Percentiles rank a stretch among this genome's conserved stretches.
phyloP scores from a whole-genome alignment of 2,797 vertebrate species.

The Halcyon smyrnensis region DNA sequence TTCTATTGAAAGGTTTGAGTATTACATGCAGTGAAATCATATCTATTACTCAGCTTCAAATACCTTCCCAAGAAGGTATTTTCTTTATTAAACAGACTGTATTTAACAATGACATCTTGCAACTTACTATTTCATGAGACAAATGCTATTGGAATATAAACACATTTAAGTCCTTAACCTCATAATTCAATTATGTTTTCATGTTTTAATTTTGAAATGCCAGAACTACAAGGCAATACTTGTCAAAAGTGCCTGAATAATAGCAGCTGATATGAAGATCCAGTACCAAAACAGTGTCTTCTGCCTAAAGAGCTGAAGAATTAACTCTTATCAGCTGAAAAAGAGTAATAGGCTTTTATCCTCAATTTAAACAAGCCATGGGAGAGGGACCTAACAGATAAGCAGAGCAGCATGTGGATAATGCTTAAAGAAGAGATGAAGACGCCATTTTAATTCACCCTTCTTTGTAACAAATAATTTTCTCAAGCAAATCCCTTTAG shows the following conservation, averaged over 20 bases:
- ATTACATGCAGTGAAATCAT: background rate
- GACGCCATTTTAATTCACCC: background rate
- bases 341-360: conserved; percentile 18
- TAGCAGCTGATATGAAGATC: background rate
- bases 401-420: background rate
- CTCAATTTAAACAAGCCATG: conserved; percentile 25
- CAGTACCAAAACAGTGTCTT: background rate
- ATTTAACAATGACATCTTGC: background rate
- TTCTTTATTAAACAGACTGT: background rate
- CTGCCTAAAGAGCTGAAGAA: background rate
- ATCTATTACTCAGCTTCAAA: background rate
- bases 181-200: conserved; percentile 3
- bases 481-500: background rate
- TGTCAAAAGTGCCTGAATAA: conserved; percentile 9
- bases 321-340: conserved; percentile 34
- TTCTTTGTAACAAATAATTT: background rate
- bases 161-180: background rate
- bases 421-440: background rate
- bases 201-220: background rate
- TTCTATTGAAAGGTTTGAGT: background rate
- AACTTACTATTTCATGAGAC: background rate
- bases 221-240: background rate
- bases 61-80: background rate
- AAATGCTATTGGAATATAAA: background rate
- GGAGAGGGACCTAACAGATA: background rate